Percentiles rank a stretch among this genome's conserved stretches.
Evolutionary conservation across 1,140 invertebrate genomes (phyloP).

Genomic region (Panagrolaimus sp.): DNA sequence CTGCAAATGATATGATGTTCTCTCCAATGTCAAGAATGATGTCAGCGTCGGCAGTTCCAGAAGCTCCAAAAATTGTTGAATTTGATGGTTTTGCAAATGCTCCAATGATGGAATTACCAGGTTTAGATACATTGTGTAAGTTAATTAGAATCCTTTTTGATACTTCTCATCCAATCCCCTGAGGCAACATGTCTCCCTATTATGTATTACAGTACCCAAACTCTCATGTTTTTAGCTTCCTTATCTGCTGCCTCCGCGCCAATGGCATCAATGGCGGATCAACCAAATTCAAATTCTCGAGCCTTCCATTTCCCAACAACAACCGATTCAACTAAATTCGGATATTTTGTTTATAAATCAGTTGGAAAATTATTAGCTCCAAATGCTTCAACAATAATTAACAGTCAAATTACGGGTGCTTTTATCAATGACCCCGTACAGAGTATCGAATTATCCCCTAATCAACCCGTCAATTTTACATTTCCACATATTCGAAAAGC

Average conservation of each 20-base stretch:
- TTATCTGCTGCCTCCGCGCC: not conserved
- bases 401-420: slow-evolving; percentile 47
- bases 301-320: not conserved
- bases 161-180: not conserved
- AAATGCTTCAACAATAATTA: slow-evolving; percentile 17
- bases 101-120: not conserved
- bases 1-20: not conserved
- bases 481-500: slow-evolving; percentile 43
- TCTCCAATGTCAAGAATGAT: not conserved
- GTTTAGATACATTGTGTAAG: not conserved
- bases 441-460: slow-evolving; percentile 28
- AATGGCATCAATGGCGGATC: not conserved
- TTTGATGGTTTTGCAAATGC: not conserved
- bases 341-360: slow-evolving; percentile 22
- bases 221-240: not conserved
- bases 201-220: not conserved
- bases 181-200: not conserved
- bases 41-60: not conserved
- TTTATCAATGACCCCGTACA: slow-evolving; percentile 45
- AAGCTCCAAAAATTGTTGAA: not conserved
- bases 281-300: not conserved
- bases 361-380: slow-evolving; percentile 15
- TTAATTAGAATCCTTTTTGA: not conserved
- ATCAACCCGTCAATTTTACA: slow-evolving; percentile 45
- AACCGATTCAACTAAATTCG: slow-evolving; percentile 20